Evolutionary conservation across 2,797 vertebrate species (phyloP), one percentile per base, ranked within the genome.

Genomic region (Cynodonichthys magdalenae): DNA sequence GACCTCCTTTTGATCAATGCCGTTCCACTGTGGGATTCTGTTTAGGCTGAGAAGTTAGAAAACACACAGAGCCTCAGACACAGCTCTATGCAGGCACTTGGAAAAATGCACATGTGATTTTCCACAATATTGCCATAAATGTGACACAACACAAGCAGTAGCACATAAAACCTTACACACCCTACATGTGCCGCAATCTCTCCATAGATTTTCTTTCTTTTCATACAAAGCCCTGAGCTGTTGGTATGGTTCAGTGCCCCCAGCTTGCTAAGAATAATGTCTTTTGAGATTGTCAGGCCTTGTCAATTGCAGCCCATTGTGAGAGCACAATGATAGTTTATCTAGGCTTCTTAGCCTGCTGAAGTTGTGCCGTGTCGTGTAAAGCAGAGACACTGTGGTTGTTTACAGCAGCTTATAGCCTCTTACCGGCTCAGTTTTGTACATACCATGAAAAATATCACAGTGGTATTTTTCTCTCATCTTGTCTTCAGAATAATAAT

Each of bases 1-100:
- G 90, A 88, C 86, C 87, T 75, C 71, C 75, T 82, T 86, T 89
- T 87, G 81, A 91, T 89, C 87, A 87, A 85, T 89, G 84, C 73
- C 18, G 55, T 77, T 87, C 71, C 83, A 83, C 82, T 79, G 82
- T 81, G 80, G 70, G 79, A 79, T 80, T 87, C 74, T 84, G 68
- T 80, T 81, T 61, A 69, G 71, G 64, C 65, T 69, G 54, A 63
- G 59, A 74, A 53, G 58, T 49, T 62, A 58, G 56, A 56, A 69
- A 66, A 59, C 52, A 39, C 42, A 19, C 15, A 24, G 17, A 17
- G 47, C 11, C 48, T 65, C 19, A 52, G 41, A 63, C 57, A 61
- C 58, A 58, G n/a, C n/a, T 34, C 53, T 20, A 17, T 17, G 51
- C 47, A 42, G 39, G 63, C 46, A 61, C 64, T 70, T 57, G 75